Percentiles rank a stretch among this genome's conserved stretches.
These are phyloP conservation scores for Syrrhaptes paradoxus DNA, from an alignment of 2,113 vertebrate genomes.

Conservation along the genomic window DNA sequence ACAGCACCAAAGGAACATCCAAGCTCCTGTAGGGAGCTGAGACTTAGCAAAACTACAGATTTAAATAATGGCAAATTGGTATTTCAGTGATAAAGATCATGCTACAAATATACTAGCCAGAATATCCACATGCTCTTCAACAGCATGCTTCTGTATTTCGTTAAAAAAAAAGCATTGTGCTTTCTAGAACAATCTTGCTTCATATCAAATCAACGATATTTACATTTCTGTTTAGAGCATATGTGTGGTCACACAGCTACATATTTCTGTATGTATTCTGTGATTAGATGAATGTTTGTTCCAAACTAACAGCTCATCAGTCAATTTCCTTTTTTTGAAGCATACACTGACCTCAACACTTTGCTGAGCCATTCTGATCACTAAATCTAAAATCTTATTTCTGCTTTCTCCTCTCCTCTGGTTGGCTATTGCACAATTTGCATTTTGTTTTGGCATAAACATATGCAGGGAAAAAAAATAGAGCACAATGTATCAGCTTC, in stretches of 20 bases:
- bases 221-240: background rate
- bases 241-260: background rate
- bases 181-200: background rate
- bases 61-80: background rate
- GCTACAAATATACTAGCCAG: background rate
- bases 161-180: background rate
- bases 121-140: background rate
- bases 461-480: background rate
- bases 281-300: background rate
- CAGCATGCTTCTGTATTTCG: background rate
- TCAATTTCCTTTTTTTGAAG: background rate
- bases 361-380: background rate
- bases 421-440: background rate
- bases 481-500: background rate
- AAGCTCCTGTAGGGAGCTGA: background rate
- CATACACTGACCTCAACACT: background rate
- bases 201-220: background rate
- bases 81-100: background rate
- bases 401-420: background rate
- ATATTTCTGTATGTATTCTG: background rate
- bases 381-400: background rate
- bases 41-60: background rate
- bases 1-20: background rate
- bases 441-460: background rate
- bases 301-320: background rate